Conservation (phyloP, 1,140 invertebrate species). For the Brachionus rubens region DNA sequence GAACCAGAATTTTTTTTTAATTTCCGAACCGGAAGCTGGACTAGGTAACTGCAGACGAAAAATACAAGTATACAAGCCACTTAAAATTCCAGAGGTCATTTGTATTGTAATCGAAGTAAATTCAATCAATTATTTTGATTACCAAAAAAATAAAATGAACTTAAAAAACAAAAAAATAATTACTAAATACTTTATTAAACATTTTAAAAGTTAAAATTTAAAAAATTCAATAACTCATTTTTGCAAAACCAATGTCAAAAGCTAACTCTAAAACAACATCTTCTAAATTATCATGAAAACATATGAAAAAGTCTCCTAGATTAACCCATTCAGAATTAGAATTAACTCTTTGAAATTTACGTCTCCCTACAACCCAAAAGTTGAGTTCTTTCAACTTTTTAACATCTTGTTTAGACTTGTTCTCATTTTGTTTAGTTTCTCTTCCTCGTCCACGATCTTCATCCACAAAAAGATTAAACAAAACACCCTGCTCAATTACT, state of each 20-base stretch:
- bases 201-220: neutral
- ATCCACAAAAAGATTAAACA: neutral
- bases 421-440: neutral
- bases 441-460: neutral
- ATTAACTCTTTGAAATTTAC: neutral
- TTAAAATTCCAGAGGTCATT: too few relatives aligned
- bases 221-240: slow-evolving; percentile 8
- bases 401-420: too few relatives aligned
- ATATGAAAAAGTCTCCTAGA: slow-evolving; percentile 9
- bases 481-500: slow-evolving; percentile 23
- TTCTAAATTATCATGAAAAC: slow-evolving; percentile 26
- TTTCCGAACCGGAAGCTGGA: too few relatives aligned
- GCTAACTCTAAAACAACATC: slow-evolving; percentile 9
- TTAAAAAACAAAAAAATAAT: neutral
- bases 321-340: neutral
- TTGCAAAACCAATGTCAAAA: slow-evolving; percentile 11
- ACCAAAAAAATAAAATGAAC: too few relatives aligned
- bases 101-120: too few relatives aligned
- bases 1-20: too few relatives aligned
- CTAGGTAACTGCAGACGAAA: too few relatives aligned
- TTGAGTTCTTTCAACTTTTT: neutral
- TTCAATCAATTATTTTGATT: too few relatives aligned
- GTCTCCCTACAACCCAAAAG: slow-evolving; percentile 27
- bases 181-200: too few relatives aligned
- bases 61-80: too few relatives aligned